These are phyloP conservation scores for Megaceryle alcyon DNA, from an alignment of 2,797 vertebrate genomes.

Conservation along the genomic window DNA sequence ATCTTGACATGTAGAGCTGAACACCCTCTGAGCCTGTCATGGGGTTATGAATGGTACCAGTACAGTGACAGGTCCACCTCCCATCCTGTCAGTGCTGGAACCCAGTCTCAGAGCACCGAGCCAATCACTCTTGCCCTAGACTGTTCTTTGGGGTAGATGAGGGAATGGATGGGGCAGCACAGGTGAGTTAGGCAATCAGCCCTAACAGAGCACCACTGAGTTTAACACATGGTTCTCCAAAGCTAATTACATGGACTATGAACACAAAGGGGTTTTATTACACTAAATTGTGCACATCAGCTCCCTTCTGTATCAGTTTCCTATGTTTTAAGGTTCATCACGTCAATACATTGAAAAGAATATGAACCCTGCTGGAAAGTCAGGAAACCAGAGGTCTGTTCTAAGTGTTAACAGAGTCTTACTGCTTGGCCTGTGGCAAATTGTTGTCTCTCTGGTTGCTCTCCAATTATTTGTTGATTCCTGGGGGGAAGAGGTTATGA, in stretches of 20 bases:
- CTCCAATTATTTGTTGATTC: neutral
- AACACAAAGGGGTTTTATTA: neutral
- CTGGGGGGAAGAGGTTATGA: neutral
- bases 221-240: neutral
- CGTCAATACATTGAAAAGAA: neutral
- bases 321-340: neutral
- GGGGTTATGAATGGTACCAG: neutral
- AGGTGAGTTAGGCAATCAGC: neutral
- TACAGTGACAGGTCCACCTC: fast-evolving
- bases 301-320: neutral
- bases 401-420: neutral
- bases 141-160: neutral
- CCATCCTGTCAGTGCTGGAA: neutral
- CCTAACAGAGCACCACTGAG: neutral
- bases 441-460: neutral
- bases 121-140: neutral
- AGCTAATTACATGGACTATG: neutral
- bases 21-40: neutral
- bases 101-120: neutral
- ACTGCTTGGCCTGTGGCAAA: neutral
- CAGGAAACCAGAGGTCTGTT: neutral
- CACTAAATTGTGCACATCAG: neutral
- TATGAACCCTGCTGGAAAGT: neutral
- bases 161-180: neutral
- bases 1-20: neutral